phyloP scores from a whole-genome alignment of 2,797 vertebrate genomes.

The Dallia pectoralis region DNA sequence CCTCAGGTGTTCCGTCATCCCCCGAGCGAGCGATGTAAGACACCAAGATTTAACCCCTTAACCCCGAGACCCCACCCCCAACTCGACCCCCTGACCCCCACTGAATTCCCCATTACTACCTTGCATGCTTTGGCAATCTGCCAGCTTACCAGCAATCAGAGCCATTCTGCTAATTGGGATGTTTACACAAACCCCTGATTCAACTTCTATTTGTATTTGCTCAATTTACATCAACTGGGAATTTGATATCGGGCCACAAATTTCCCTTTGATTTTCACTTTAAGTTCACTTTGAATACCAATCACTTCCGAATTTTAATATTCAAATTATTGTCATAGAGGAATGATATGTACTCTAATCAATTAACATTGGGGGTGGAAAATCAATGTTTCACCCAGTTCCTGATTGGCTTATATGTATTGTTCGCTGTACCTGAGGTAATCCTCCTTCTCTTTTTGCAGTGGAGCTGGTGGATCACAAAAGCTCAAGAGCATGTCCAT shows the following conservation, averaged over 20 bases:
- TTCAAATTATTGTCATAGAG: background rate
- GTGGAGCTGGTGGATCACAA: slow-evolving; percentile 67
- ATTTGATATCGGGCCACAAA: background rate
- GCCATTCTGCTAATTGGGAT: background rate
- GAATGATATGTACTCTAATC: slow-evolving; percentile 24
- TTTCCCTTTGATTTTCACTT: background rate
- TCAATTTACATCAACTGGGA: background rate
- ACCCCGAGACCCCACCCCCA: background rate
- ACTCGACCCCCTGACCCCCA: background rate
- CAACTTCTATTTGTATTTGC: background rate
- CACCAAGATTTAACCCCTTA: slow-evolving; percentile 30
- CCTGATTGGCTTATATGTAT: slow-evolving; percentile 38
- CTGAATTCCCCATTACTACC: slow-evolving; percentile 10
- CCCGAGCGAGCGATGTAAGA: slow-evolving; percentile 74
- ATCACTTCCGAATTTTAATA: background rate
- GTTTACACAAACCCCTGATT: background rate
- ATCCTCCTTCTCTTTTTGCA: slow-evolving; percentile 77
- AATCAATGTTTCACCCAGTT: slow-evolving; percentile 33
- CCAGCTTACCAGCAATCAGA: slow-evolving; percentile 22
- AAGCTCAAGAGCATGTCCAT: slow-evolving; percentile 81
- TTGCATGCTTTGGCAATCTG: slow-evolving; percentile 55
- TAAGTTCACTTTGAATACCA: background rate
- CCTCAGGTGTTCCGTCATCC: slow-evolving; percentile 55
- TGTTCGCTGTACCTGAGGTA: slow-evolving; percentile 44
- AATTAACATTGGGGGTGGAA: slow-evolving; percentile 8